phyloP scores from a whole-genome alignment of 1,140 invertebrate genomes.

The Ptiloglossa arizonensis region DNA sequence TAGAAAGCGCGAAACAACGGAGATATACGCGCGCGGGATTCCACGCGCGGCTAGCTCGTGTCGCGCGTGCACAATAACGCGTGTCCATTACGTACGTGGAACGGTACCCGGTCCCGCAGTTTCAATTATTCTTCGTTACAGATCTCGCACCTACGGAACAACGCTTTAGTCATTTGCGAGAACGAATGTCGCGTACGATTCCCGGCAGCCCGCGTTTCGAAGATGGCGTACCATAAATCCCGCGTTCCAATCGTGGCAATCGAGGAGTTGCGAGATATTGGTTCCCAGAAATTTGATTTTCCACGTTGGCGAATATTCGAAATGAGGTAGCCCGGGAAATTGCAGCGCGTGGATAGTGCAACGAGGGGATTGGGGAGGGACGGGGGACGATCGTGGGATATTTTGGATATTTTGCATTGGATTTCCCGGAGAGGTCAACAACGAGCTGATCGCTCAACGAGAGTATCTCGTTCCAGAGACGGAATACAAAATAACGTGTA shows the following conservation, averaged over 20 bases:
- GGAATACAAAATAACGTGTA: no score
- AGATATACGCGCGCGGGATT: conserved; percentile 48
- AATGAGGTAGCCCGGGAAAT: neutral
- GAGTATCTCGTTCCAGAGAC: no score
- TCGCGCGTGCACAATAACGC: conserved; percentile 1
- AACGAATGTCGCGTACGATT: neutral
- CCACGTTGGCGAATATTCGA: neutral
- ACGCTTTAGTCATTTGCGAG: conserved; percentile 46
- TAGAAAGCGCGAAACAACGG: conserved; percentile 48
- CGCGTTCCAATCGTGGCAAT: conserved; percentile 4
- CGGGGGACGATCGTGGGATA: no score
- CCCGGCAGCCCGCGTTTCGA: neutral
- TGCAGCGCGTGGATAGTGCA: no score
- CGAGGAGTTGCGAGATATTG: neutral
- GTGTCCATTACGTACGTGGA: no score
- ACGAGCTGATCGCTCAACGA: no score
- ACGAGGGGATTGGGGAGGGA: no score
- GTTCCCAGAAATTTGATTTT: conserved; percentile 21
- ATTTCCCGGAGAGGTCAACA: no score
- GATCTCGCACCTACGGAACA: conserved; percentile 27
- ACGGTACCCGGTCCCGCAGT: no score
- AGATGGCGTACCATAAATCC: conserved; percentile 34
- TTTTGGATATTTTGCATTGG: no score
- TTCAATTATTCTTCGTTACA: conserved; percentile 54
- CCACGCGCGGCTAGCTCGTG: no score